Conservation (phyloP, 2,113 vertebrate species). For the Crotophaga sulcirostris region DNA sequence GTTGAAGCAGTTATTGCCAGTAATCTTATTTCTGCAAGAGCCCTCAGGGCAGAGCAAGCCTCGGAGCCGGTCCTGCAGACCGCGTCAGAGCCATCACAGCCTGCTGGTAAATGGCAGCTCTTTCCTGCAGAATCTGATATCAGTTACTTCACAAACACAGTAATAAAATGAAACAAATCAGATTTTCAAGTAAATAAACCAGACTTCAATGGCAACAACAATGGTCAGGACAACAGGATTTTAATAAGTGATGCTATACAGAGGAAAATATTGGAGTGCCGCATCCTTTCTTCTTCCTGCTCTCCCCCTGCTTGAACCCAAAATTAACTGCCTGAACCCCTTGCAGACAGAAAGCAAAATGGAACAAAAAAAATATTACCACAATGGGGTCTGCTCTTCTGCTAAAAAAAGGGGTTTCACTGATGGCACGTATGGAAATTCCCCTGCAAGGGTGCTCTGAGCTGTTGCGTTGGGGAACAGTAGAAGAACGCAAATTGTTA, state of each 20-base stretch:
- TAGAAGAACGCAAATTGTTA: not conserved
- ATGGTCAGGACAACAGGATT: slow-evolving; percentile 85
- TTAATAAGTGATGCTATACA: slow-evolving; percentile 81
- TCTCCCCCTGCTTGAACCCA: not conserved
- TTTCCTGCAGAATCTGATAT: slow-evolving; percentile 86
- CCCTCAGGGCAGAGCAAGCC: slow-evolving; percentile 83
- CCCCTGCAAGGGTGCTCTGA: not conserved
- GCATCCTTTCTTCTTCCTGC: not conserved
- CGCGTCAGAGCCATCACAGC: slow-evolving; percentile 84
- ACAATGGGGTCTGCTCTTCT: not conserved
- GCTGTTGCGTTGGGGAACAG: not conserved
- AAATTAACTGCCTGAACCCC: not conserved
- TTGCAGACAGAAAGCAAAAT: not conserved
- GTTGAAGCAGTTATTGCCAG: slow-evolving; percentile 88
- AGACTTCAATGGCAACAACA: slow-evolving; percentile 85
- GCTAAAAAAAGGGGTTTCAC: not conserved
- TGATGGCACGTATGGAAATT: not conserved
- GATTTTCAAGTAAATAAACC: slow-evolving; percentile 91
- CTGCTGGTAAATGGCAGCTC: slow-evolving; percentile 88
- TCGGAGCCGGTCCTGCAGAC: slow-evolving; percentile 84
- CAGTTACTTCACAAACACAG: slow-evolving; percentile 87
- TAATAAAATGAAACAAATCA: slow-evolving; percentile 93
- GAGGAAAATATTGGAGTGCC: slow-evolving; percentile 49
- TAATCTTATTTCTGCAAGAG: slow-evolving; percentile 92
- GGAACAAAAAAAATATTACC: not conserved